Evolutionary conservation across 2,113 vertebrate species (phyloP), one percentile per base, ranked within the genome.

Genomic region (Macquaria australasica): DNA sequence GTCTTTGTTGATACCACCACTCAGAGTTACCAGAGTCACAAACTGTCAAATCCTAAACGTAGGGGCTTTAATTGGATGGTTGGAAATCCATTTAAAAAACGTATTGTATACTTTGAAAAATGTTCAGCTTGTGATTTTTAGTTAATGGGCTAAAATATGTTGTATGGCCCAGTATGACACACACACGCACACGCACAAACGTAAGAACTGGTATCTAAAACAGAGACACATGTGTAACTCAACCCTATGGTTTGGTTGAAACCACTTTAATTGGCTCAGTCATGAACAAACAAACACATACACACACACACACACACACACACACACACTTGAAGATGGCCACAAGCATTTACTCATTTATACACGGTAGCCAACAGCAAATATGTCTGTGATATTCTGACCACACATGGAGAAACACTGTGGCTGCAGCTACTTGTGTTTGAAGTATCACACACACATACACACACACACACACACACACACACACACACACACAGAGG

Each of bases 361-460:
- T 79, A 53, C 56, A 64, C 41, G 34, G 60, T n/a, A 66, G 66
- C 64, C 77, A 12, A 37, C 77, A 43, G n/a, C 56, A 85, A 75
- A 85, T 75, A 80, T 64, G 59, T 18, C 50, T 41, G 78, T 71
- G 63, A 87, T 73, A 50, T 28, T 77, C n/a, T 72, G 78, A 66
- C 62, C 79, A 73, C 84, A 87, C 79, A 79, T 20, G 73, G 41
- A 86, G 84, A 51, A 68, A 82, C 79, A 58, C 71, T 62, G 71
- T 8, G 48, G 72, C 63, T 6, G 59, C 4, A 70, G 66, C 53
- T 67, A 43, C 75, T 45, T 59, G 15, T 72, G 45, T 72, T 72
- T 68, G 63, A 78, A 72, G 62, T 10, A 4, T n/a, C 55, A 31
- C 31, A 60, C 28, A 77, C 16, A 37, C 12, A 53, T 23, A 51